These are phyloP conservation scores for Idaea aversata DNA, from an alignment of 2,888 invertebrate species.

Conservation along the genomic window DNA sequence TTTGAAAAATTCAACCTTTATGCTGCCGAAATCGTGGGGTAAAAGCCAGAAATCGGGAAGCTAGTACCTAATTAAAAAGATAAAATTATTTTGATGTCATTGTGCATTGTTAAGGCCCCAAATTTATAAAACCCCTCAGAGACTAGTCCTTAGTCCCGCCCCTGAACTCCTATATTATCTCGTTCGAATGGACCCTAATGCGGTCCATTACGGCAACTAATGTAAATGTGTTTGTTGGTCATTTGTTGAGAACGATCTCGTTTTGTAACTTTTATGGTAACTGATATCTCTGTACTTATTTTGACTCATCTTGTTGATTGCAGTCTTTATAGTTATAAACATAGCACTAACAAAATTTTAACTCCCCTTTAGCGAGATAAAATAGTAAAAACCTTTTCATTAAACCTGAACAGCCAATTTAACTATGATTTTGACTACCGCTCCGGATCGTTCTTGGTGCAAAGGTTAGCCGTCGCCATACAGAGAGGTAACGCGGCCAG, in stretches of 20 bases:
- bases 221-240: slow-evolving; percentile 65
- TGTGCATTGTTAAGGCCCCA: no score
- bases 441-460: no score
- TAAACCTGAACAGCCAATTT: no score
- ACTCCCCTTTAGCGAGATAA: background rate
- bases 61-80: no score
- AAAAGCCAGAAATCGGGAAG: no score
- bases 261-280: slow-evolving; percentile 31
- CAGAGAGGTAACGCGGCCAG: no score
- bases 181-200: slow-evolving; percentile 47
- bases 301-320: background rate
- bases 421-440: no score
- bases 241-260: slow-evolving; percentile 48
- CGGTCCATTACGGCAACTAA: slow-evolving; percentile 65
- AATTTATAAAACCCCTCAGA: background rate
- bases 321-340: background rate
- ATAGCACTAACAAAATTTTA: background rate
- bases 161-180: slow-evolving; percentile 26
- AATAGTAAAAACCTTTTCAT: background rate
- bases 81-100: no score
- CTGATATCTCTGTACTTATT: background rate
- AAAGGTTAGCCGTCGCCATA: no score
- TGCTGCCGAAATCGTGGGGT: no score
- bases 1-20: no score
- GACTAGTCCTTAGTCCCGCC: background rate